phyloP scores from a whole-genome alignment of 1,140 invertebrate species.

The Orchesella cincta region DNA sequence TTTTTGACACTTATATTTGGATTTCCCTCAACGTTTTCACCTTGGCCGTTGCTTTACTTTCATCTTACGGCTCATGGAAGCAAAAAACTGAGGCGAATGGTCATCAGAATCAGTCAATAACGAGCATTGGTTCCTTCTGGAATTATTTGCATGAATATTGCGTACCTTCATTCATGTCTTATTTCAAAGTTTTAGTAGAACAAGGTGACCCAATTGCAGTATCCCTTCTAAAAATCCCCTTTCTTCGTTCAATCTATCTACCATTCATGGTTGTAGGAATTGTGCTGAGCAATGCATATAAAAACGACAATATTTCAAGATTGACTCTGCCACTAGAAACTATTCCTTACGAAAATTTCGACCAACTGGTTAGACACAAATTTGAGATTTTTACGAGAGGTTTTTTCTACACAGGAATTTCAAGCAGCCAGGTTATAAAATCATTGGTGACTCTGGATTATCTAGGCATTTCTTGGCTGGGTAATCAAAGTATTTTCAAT shows the following conservation, averaged over 20 bases:
- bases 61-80: too few relatives aligned
- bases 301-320: background rate
- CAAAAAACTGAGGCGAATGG: background rate
- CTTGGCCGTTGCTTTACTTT: background rate
- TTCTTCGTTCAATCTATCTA: background rate
- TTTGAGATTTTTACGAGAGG: background rate
- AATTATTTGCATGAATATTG: background rate
- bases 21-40: background rate
- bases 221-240: background rate
- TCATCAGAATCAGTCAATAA: background rate
- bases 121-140: background rate
- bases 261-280: background rate
- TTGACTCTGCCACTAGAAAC: background rate
- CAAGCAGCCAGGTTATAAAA: too few relatives aligned
- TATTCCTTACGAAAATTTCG: background rate
- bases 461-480: too few relatives aligned
- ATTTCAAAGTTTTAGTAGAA: background rate
- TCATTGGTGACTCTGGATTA: too few relatives aligned
- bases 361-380: background rate
- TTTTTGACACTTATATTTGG: background rate
- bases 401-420: too few relatives aligned
- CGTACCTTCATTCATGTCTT: background rate
- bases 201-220: background rate
- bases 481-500: too few relatives aligned
- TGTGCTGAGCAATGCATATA: background rate